Base-by-base conservation (phyloP, 2,888 invertebrate genomes). In the Synergus umbraculus region DNA sequence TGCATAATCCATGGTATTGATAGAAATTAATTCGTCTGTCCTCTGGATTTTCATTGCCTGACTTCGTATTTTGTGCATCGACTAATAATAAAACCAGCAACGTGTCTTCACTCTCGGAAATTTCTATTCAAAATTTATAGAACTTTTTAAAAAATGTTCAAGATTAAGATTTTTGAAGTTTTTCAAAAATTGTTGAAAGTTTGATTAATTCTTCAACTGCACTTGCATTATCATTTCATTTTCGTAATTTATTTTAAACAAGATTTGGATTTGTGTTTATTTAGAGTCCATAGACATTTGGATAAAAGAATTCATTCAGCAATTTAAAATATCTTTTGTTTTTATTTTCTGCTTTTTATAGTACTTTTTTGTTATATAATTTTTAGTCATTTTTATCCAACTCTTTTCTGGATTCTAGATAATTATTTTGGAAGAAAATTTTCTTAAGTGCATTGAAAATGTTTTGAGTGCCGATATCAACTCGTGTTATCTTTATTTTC, bases 401-500 rank as follows among this genome's bases (percentile, higher is more conserved):
- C 60, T n/a, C 44, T 79, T 73, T 73, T 69, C 78, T 69, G 67
- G 67, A 60, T 65, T 15, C 37, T 77, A 80, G 81, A 69, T 58
- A 78, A 64, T n/a, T 22, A 76, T 79, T 79, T 79, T 60, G 64
- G 63, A 76, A 78, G 46, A 13, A 37, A 60, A 13, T 46, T 49
- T 41, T 22, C 49, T 46, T 78, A 65, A 76, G 13, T 58, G 63
- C 58, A 29, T 76, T 7, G 58, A 76, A 60, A 60, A 60, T 49
- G n/a, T 69, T 69, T 76, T 77, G 58, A 82, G 76, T 76, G 65
- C 78, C 67, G 46, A 49, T 60, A 9, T 46, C 67, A n/a, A n/a
- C n/a, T 78, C 9, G 3, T 54, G 54, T 78, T 67, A 77, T 63
- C 77, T 76, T 65, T 69, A 46, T 73, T 81, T 76, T 80, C 18